phyloP scores from a whole-genome alignment of 2,113 vertebrate genomes.

The Odontesthes bonariensis region DNA sequence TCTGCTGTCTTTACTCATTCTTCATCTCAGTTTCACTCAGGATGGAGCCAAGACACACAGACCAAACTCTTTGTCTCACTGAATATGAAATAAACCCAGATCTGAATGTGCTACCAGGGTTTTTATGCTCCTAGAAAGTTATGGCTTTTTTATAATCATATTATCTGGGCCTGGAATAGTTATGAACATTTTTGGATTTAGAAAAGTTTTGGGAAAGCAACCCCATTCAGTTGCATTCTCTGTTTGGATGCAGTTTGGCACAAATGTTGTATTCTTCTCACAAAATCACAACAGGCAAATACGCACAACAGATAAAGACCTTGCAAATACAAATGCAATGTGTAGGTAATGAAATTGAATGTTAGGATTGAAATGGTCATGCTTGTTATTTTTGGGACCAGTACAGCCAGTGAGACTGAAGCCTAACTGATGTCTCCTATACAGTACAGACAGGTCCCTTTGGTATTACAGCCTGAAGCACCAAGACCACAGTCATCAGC shows the following conservation, averaged over 20 bases:
- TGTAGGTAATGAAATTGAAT: slow-evolving; percentile 61
- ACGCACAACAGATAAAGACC: slow-evolving; percentile 40
- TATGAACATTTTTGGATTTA: slow-evolving; percentile 8
- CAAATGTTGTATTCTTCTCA: neutral
- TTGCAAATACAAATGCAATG: slow-evolving; percentile 20
- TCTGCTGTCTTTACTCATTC: slow-evolving; percentile 76
- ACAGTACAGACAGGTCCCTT: slow-evolving; percentile 65
- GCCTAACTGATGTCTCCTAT: slow-evolving; percentile 65
- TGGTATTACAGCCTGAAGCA: slow-evolving; percentile 68
- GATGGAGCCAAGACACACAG: slow-evolving; percentile 75
- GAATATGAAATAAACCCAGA: slow-evolving; percentile 51
- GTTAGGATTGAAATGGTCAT: slow-evolving; percentile 54
- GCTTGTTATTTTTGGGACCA: slow-evolving; percentile 66
- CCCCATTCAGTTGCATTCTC: slow-evolving; percentile 8
- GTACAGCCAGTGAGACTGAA: slow-evolving; percentile 54
- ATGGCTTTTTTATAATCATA: slow-evolving; percentile 6
- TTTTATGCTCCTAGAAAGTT: slow-evolving; percentile 31
- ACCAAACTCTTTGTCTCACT: slow-evolving; percentile 47
- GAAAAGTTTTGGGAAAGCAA: slow-evolving; percentile 16
- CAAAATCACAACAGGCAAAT: slow-evolving; percentile 31
- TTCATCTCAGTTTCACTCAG: slow-evolving; percentile 72
- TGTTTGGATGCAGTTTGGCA: slow-evolving; percentile 9
- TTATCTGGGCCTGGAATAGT: slow-evolving; percentile 26
- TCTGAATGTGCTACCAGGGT: slow-evolving; percentile 30
- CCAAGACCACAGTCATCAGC: slow-evolving; percentile 46